A percentile compares a stretch with the other conserved stretches of the same genome.
Evolutionary conservation across 2,888 invertebrate genomes (phyloP).

Genomic region (Acrocera orbiculus): DNA sequence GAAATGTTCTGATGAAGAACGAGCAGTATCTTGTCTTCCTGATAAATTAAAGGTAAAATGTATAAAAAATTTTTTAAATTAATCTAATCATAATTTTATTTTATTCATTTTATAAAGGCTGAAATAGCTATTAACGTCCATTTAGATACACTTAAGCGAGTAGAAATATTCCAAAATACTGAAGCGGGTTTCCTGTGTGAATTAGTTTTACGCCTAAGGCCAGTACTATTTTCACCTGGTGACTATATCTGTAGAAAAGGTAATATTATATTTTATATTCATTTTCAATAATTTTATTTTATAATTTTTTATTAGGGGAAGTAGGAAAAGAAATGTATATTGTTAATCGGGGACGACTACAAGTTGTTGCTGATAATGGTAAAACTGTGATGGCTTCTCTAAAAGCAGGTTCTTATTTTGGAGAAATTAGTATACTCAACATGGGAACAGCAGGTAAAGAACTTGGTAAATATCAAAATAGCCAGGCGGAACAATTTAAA

Average conservation of each 20-base stretch:
- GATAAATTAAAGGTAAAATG: conserved; percentile 68
- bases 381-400: conserved; percentile 92
- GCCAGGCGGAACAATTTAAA: conserved; percentile 31
- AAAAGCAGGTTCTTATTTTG: conserved; percentile 98
- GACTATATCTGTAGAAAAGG: conserved; percentile 99
- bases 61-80: no score
- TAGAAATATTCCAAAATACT: conserved; percentile 98
- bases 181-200: conserved; percentile 98
- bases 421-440: conserved; percentile 98
- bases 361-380: conserved; percentile 89
- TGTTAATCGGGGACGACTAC: conserved; percentile 88
- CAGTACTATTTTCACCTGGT: conserved; percentile 93
- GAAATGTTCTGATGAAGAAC: conserved; percentile 95
- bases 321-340: conserved; percentile 99
- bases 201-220: conserved; percentile 81
- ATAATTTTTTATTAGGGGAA: conserved; percentile 55
- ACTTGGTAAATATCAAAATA: conserved; percentile 76
- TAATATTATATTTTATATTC: conserved; percentile 32
- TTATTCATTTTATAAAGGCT: conserved; percentile 34
- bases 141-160: conserved; percentile 89
- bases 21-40: conserved; percentile 85
- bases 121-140: conserved; percentile 99
- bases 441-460: conserved; percentile 99
- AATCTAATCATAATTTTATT: no score
- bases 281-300: background rate